Evolutionary conservation across 1,140 invertebrate species (phyloP), one percentile per base, ranked within the genome.

Genomic region (Platyscapa corneri): DNA sequence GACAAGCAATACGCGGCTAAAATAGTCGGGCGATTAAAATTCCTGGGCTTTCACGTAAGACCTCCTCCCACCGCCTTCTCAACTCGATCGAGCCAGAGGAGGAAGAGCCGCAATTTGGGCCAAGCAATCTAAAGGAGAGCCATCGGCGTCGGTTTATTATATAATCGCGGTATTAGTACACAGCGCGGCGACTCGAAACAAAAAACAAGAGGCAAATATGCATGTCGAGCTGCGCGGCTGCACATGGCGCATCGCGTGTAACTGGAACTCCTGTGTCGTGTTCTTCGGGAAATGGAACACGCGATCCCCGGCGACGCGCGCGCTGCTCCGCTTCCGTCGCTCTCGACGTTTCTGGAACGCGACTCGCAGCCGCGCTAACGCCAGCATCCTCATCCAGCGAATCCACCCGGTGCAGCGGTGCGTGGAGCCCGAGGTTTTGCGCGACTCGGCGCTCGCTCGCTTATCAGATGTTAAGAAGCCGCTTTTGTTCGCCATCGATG

Each of bases 221-320:
- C 12, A 53, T 65, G 20, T 70, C 37, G 32, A 79, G 30, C 23
- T 37, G 46, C 34, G n/a, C 23, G 42, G 5, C 6, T 46, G 42
- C 42, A 46, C 42, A 46, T 46, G 42, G n/a, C 12, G 42, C 60
- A 39, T 27, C 16, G 76, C 83, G 84, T 90, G 90, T 91, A 92
- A 92, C 88, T 90, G 90, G 87, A 91, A 89, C 89, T 89, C 86
- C 83, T 88, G 89, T 86, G 85, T 88, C 88, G 88, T 90, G 88
- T 90, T 90, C 84, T 90, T 90, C 87, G 86, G 89, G 90, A 92
- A 92, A 92, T 88, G 90, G 89, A 91, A 92, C 88, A 91, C 85
- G 88, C 89, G 84, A 82, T 82, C 80, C 86, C 65, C 83, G 60
- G 77, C 87, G 86, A 86, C 86, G 83, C 81, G 88, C 89, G 87